Percentiles rank a stretch among this genome's conserved stretches.
Conservation (phyloP, 2,113 vertebrate genomes). For the Marmota flaviventris region DNA sequence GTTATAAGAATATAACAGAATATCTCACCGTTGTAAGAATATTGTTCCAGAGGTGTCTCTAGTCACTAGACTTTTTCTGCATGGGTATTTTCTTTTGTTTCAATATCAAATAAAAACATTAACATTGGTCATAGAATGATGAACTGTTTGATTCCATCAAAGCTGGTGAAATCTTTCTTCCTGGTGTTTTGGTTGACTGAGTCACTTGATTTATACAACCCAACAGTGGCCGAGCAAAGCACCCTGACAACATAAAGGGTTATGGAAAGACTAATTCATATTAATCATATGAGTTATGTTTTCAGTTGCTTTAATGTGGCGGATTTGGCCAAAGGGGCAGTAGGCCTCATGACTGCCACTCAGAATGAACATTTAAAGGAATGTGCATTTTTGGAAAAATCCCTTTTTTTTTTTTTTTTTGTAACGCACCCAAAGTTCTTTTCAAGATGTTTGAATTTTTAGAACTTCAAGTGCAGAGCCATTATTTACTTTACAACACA, state of each 20-base stretch:
- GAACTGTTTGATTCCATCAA: constrained; percentile 29
- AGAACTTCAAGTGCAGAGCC: background rate
- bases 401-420: background rate
- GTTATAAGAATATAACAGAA: too few relatives aligned
- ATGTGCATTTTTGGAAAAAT: constrained; percentile 69
- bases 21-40: background rate
- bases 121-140: background rate
- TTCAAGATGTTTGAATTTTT: constrained; percentile 33
- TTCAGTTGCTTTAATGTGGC: constrained; percentile 67
- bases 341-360: background rate
- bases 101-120: constrained; percentile 6
- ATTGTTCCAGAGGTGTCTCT: constrained; percentile 15
- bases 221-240: constrained; percentile 12
- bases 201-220: constrained; percentile 13
- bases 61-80: background rate
- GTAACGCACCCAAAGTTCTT: constrained; percentile 50
- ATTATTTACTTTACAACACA: background rate
- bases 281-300: constrained; percentile 30
- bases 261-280: constrained; percentile 1
- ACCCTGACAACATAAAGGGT: background rate
- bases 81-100: constrained; percentile 4
- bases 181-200: constrained; percentile 20
- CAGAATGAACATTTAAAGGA: constrained; percentile 43
- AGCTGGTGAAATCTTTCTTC: background rate
- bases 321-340: background rate